Evolutionary conservation across 23 tunicate genomes (phyloP).

Genomic region (Styela plicata): DNA sequence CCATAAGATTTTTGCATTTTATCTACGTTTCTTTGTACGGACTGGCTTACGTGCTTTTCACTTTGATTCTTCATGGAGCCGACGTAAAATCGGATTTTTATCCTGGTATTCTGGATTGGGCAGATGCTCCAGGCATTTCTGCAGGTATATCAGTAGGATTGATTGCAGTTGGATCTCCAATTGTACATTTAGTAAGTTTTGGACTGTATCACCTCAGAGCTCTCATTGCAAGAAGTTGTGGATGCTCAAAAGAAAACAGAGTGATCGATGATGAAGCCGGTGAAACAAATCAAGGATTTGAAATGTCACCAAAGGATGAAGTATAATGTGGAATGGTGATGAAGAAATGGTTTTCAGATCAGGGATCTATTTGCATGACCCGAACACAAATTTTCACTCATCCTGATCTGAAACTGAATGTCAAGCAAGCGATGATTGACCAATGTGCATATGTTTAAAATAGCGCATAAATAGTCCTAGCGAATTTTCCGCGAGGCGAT

Average conservation of each 20-base stretch:
- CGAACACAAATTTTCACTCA: no score
- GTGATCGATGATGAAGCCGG: neutral
- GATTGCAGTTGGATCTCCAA: slow-evolving; percentile 32
- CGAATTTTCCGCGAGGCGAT: no score
- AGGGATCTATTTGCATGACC: no score
- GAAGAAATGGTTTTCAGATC: no score
- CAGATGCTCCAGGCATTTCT: slow-evolving; percentile 29
- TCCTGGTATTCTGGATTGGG: slow-evolving; percentile 47
- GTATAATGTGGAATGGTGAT: no score
- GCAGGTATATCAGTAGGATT: slow-evolving; percentile 11
- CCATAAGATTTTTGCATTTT: slow-evolving; percentile 60
- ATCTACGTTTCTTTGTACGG: slow-evolving; percentile 44
- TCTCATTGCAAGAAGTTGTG: slow-evolving; percentile 22
- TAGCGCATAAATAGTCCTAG: no score
- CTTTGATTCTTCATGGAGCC: slow-evolving; percentile 56
- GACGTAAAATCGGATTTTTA: slow-evolving; percentile 51
- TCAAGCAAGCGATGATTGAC: no score
- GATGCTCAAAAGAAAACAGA: neutral
- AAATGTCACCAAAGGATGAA: neutral
- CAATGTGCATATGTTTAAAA: no score
- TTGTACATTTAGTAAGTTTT: slow-evolving; percentile 34
- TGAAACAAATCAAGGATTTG: neutral
- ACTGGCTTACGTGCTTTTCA: slow-evolving; percentile 42
- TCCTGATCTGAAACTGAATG: no score
- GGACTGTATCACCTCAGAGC: slow-evolving; percentile 49